phyloP scores from a whole-genome alignment of 2,888 invertebrate genomes.

The Aethes cnicana region DNA sequence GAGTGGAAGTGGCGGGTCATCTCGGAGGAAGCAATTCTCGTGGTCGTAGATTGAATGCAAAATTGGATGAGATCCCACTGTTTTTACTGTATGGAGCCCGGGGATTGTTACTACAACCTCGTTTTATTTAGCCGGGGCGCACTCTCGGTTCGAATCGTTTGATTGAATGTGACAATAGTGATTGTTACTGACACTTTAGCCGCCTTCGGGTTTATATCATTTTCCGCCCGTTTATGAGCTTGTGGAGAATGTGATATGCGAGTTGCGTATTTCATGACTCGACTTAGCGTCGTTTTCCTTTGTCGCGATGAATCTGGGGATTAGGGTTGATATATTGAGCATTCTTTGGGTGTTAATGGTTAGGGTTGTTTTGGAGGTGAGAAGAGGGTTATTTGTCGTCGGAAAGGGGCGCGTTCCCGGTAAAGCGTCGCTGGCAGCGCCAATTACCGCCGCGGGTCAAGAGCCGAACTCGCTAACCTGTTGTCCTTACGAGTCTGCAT shows the following conservation, averaged over 20 bases:
- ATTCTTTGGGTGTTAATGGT: constrained; percentile 26
- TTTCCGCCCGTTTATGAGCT: constrained; percentile 23
- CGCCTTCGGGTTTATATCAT: constrained; percentile 47
- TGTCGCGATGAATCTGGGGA: constrained; percentile 7
- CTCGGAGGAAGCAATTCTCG: constrained; percentile 78
- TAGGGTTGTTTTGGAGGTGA: constrained; percentile 24
- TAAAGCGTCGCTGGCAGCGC: constrained; percentile 40
- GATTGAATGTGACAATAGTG: constrained; percentile 80
- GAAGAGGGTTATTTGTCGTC: constrained; percentile 43
- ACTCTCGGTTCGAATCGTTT: constrained; percentile 66
- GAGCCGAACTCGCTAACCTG: constrained; percentile 25
- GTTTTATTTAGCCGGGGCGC: constrained; percentile 69
- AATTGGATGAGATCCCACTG: constrained; percentile 80
- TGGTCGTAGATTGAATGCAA: constrained; percentile 81
- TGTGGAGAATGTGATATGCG: constrained; percentile 19
- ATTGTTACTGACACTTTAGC: constrained; percentile 64
- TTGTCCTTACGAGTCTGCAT: constrained; percentile 19
- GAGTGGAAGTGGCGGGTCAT: constrained; percentile 78
- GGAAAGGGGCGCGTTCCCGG: constrained; percentile 39
- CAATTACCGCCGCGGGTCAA: constrained; percentile 40
- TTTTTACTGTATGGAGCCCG: constrained; percentile 74
- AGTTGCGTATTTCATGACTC: too few relatives aligned
- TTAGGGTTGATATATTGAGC: constrained; percentile 17
- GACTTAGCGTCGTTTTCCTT: not conserved
- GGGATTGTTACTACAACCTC: constrained; percentile 60